Evolutionary conservation across 1,140 invertebrate species (phyloP).

Genomic region (Vanessa atalanta): DNA sequence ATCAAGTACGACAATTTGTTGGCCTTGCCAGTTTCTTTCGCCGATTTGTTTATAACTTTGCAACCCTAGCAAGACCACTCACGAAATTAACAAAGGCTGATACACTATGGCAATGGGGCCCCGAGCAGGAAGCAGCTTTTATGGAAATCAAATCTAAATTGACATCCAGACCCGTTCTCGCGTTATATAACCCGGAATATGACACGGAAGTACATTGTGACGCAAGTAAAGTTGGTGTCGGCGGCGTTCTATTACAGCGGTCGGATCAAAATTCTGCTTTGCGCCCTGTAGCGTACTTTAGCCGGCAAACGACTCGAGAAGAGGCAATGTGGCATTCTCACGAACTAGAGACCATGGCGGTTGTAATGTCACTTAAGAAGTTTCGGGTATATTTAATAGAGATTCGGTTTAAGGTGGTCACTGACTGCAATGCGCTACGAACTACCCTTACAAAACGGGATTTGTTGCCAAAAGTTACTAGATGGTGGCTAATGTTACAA

Average conservation of each 20-base stretch:
- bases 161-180: neutral
- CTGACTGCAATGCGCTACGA: conserved; percentile 7
- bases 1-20: conserved; percentile 1
- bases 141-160: neutral
- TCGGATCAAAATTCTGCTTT: neutral
- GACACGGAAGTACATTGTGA: neutral
- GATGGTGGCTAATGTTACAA: conserved; percentile 12
- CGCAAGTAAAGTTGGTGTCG: neutral
- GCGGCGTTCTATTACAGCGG: neutral
- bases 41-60: neutral
- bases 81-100: neutral
- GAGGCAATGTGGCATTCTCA: conserved; percentile 6
- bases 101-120: neutral
- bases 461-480: neutral
- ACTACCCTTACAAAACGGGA: conserved; percentile 10
- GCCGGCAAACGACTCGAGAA: neutral
- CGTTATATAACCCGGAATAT: neutral
- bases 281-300: conserved; percentile 6
- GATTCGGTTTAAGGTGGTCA: neutral
- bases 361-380: neutral
- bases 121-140: neutral
- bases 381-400: conserved; percentile 15
- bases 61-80: neutral
- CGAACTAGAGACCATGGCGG: neutral
- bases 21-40: conserved; percentile 1